These are phyloP conservation scores for Indicator maculatus DNA, from an alignment of 2,113 vertebrate species.

Conservation along the genomic window DNA sequence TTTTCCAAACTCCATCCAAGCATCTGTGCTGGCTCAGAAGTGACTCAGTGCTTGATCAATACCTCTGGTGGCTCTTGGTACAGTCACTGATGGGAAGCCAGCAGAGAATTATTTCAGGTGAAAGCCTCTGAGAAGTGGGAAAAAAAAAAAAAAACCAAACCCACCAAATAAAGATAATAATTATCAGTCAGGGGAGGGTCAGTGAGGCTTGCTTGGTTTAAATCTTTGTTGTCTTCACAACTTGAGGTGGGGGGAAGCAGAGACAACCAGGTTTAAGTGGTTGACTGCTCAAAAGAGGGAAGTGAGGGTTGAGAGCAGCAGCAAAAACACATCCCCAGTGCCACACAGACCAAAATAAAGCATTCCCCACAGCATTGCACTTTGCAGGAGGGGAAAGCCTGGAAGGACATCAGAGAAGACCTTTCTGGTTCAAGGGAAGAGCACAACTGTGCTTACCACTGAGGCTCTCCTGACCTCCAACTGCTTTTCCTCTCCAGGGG, in stretches of 20 bases:
- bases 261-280: background rate
- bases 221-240: background rate
- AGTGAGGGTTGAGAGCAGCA: background rate
- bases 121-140: background rate
- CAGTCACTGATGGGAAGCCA: background rate
- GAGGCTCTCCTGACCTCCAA: conserved; percentile 4
- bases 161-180: too few relatives aligned
- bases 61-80: conserved; percentile 23
- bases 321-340: background rate
- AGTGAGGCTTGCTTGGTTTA: background rate
- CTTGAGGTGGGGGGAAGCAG: background rate
- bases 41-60: conserved; percentile 50
- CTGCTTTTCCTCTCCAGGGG: background rate
- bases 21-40: conserved; percentile 15
- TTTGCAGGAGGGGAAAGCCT: background rate
- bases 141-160: too few relatives aligned
- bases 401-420: background rate
- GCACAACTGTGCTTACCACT: background rate
- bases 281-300: background rate
- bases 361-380: background rate
- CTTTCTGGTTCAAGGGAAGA: conserved; percentile 17
- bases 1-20: background rate
- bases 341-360: background rate
- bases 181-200: background rate
- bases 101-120: conserved; percentile 19